Base-by-base conservation (phyloP, 2,113 vertebrate genomes). In the Scophthalmus maximus region DNA sequence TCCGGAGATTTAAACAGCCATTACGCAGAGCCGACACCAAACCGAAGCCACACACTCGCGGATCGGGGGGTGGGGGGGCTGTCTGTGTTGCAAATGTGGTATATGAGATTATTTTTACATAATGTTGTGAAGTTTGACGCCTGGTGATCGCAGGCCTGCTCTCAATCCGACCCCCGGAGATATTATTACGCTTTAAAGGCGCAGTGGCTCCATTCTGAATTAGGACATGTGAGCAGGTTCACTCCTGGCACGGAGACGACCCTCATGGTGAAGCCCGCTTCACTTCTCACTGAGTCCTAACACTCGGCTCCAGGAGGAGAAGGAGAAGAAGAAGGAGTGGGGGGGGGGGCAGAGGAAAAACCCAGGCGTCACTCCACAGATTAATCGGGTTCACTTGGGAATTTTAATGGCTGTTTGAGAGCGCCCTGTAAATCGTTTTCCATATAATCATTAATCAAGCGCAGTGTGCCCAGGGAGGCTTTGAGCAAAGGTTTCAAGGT, bases 151-250 rank as follows among this genome's bases (percentile, higher is more conserved):
- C 70, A 69, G 93, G 92, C 88, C 90, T 87, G 80, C 78, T 87
- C 78, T 38, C 49, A 79, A 84, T 81, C 69, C 88, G 89, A n/a
- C n/a, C 90, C 81, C 86, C 88, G 79, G 76, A 84, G 83, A 91
- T 90, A 91, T 88, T 79, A 91, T 91, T 84, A 88, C 82, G 82
- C 86, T 90, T 93, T 93, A 93, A 93, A 94, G 92, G 89, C 87
- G 64, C 91, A 93, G 93, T 26, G 81, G 82, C 78, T 82, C 68
- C 80, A 55, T 86, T 91, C 78, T 88, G 75, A 79, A 76, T 83
- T 85, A 83, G 82, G 79, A 75, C 82, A 78, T 85, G 81, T 46
- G 73, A 82, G 80, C 86, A 90, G 79, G 87, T 88, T 88, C 84
- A 78, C 51, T 75, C 12, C 38, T 62, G 66, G 58, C 67, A 59